Evolutionary conservation across 2,888 invertebrate genomes (phyloP).

Genomic region (Punctoribates punctum): DNA sequence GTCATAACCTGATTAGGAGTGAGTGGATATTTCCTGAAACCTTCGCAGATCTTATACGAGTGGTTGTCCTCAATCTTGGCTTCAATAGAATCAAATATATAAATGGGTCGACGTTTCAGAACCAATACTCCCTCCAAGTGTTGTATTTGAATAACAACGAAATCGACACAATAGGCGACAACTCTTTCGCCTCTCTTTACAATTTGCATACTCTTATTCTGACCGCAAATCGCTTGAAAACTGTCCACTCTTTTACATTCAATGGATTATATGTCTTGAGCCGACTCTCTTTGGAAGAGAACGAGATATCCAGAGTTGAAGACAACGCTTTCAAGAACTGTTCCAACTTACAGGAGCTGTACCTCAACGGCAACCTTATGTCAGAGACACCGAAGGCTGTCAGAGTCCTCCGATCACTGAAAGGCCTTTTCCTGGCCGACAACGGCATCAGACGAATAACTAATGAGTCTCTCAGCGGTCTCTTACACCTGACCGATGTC

Average conservation of each 20-base stretch:
- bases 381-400: constrained; percentile 79
- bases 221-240: constrained; percentile 75
- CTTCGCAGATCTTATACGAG: constrained; percentile 78
- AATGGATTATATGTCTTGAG: constrained; percentile 79
- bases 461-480: constrained; percentile 74
- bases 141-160: constrained; percentile 79
- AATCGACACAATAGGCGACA: constrained; percentile 75
- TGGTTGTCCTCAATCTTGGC: constrained; percentile 78
- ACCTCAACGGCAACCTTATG: constrained; percentile 76
- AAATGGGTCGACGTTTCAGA: constrained; percentile 76
- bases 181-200: constrained; percentile 84
- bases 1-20: constrained; percentile 73
- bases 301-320: constrained; percentile 76
- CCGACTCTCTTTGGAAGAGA: constrained; percentile 78
- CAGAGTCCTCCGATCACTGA: constrained; percentile 75
- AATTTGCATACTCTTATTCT: constrained; percentile 83
- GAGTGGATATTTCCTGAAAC: constrained; percentile 83
- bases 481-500: constrained; percentile 79
- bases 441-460: constrained; percentile 78
- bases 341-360: constrained; percentile 81
- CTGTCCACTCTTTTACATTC: constrained; percentile 77
- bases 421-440: constrained; percentile 85
- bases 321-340: constrained; percentile 84
- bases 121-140: constrained; percentile 77
- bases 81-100: constrained; percentile 75